Conservation (phyloP, 1,140 invertebrate genomes). For the Yoshiicerus persimilis region DNA sequence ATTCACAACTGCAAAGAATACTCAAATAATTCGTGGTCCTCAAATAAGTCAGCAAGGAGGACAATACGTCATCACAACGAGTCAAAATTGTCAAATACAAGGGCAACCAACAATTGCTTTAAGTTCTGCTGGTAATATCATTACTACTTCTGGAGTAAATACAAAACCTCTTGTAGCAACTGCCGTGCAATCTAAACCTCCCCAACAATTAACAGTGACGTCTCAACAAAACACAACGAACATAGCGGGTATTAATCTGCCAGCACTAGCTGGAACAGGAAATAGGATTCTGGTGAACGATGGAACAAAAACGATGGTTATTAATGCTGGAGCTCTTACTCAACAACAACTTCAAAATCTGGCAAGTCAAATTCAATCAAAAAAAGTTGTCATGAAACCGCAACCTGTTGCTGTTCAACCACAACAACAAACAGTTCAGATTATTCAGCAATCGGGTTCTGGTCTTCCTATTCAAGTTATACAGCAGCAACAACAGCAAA, state of each 20-base stretch:
- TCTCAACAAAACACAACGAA: neutral
- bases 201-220: neutral
- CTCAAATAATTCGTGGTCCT: neutral
- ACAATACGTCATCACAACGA: neutral
- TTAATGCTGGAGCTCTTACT: slow-evolving; percentile 43
- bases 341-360: slow-evolving; percentile 48
- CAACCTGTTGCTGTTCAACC: slow-evolving; percentile 49
- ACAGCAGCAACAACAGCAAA: neutral
- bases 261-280: slow-evolving; percentile 28
- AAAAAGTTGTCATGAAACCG: slow-evolving; percentile 33
- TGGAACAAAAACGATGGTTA: slow-evolving; percentile 44
- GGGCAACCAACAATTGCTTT: neutral
- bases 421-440: slow-evolving; percentile 43
- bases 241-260: neutral
- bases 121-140: neutral
- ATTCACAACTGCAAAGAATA: neutral
- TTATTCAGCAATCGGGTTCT: slow-evolving; percentile 16
- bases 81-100: neutral
- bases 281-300: slow-evolving; percentile 46
- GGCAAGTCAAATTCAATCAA: slow-evolving; percentile 52
- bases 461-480: slow-evolving; percentile 11
- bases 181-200: neutral
- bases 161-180: neutral
- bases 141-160: neutral
- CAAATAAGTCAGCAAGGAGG: neutral